Evolutionary conservation across 2,797 vertebrate genomes (phyloP), one percentile per base, ranked within the genome.

Genomic region (Bradypodion ventrale): DNA sequence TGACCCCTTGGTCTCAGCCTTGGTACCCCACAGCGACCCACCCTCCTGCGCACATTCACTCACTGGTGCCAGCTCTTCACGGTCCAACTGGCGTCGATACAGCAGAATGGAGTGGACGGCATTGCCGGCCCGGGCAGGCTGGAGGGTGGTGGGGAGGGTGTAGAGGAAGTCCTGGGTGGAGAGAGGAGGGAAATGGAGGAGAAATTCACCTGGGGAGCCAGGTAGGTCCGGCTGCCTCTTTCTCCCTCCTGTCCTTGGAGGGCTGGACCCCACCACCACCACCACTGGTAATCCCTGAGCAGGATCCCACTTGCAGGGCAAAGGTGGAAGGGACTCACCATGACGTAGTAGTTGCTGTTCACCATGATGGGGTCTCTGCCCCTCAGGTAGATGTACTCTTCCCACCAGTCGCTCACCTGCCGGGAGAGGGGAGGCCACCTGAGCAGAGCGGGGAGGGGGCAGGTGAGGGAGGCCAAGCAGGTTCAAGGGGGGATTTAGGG

Each of bases 331-430:
- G 56, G 37, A 32, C 62, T 85, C 40, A 90, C 87, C 75, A 83
- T 88, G 77, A 77, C 25, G 1, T 98, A 99, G 90, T 98, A 99
- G 95, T 99, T 99, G 94, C 98, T 99, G 96, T 99, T 99, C 88
- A 99, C 98, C 98, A 99, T 98, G 91, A 99, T 94, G 0, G 98
- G 98, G 81, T 94, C 92, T 44, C 98, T 95, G 85, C 98, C 94
- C 3, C 97, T 96, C 37, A 99, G 96, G 93, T 99, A 99, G 91
- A 99, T 94, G 83, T 97, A 99, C 75, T 99, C 97, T 92, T 99
- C 98, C 98, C 98, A 99, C 98, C 98, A 99, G 93, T 99, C 98
- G 44, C 98, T 99, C 80, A 99, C 98, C 98, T 99, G 87, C 2
- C 49, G 13, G 13, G 32, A 10, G 23, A n/a, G n/a, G 4, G 44